Evolutionary conservation across 2,888 invertebrate genomes (phyloP), one percentile per base, ranked within the genome.

Genomic region (Dryobotodes eremita): DNA sequence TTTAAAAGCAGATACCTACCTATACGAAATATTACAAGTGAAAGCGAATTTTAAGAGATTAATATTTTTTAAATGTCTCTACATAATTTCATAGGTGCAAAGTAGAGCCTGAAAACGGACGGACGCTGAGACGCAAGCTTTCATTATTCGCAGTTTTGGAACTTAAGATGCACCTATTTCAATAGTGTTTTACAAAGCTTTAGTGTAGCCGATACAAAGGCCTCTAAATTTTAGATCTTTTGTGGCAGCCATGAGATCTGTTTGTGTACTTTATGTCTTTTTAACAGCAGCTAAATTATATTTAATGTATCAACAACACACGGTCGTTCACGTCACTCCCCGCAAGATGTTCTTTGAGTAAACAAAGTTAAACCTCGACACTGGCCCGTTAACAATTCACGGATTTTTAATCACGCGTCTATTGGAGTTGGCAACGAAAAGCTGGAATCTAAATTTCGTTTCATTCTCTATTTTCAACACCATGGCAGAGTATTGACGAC

Each of bases 341-440:
- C 61, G 23, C 74, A 65, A 75, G 57, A 71, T 59, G 26, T 71
- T 74, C 57, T 71, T 59, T 53, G 31, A 70, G 48, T 72, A 79
- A 83, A 75, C 61, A 79, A 48, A 23, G 36, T 42, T 5, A 46
- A 64, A 57, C 65, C 57, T 83, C 71, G 42, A 72, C 71, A 74
- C 42, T n/a, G 13, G 42, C 71, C 72, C 66, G 71, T 87, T 78
- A 80, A 89, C 83, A 69, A 75, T 75, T 26, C 71, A 26, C 65
- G 42, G 36, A 74, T 70, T 81, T 85, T 77, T 82, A 75, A 79
- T 84, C 65, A 65, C 79, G 71, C 42, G 31, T 79, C 42, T 68
- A 75, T 76, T 65, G 65, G 77, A 78, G 75, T 88, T 88, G 89
- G 88, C 89, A 89, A 55, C 69, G 53, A 26, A 71, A 80, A 72